These are phyloP conservation scores for Centruroides vittatus DNA, from an alignment of 1,140 invertebrate species.

Conservation along the genomic window DNA sequence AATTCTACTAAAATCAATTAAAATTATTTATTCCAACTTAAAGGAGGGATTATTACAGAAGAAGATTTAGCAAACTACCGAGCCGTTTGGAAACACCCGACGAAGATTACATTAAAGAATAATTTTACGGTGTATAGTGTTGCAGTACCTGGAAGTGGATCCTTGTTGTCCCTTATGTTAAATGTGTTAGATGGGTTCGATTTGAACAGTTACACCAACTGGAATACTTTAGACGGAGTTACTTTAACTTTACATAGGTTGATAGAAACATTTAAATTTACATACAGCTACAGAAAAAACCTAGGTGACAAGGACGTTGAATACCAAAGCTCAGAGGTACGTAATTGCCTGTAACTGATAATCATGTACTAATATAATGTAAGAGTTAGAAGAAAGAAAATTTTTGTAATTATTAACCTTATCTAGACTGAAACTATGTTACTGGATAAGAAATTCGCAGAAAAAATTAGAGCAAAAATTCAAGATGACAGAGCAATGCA, in stretches of 20 bases:
- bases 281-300: slow-evolving; percentile 31
- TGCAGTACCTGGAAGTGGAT: slow-evolving; percentile 52
- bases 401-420: too few relatives aligned
- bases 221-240: too few relatives aligned
- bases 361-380: too few relatives aligned
- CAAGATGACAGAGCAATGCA: slow-evolving; percentile 50
- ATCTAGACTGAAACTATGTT: slow-evolving; percentile 4
- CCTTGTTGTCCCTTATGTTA: slow-evolving; percentile 61
- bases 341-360: too few relatives aligned
- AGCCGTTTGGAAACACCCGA: not conserved
- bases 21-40: too few relatives aligned
- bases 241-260: slow-evolving; percentile 24
- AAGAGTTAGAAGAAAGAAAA: too few relatives aligned
- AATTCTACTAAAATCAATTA: too few relatives aligned
- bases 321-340: too few relatives aligned
- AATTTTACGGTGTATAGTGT: slow-evolving; percentile 7
- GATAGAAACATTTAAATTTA: slow-evolving; percentile 39
- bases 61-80: slow-evolving; percentile 23
- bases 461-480: slow-evolving; percentile 2
- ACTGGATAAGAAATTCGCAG: slow-evolving; percentile 3
- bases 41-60: slow-evolving; percentile 24
- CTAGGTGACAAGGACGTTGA: slow-evolving; percentile 29
- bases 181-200: slow-evolving; percentile 59
- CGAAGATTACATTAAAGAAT: not conserved
- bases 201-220: too few relatives aligned